A percentile compares a stretch with the other conserved stretches of the same genome.
Conservation (phyloP, 1,140 invertebrate species). For the Orchesella cincta region DNA sequence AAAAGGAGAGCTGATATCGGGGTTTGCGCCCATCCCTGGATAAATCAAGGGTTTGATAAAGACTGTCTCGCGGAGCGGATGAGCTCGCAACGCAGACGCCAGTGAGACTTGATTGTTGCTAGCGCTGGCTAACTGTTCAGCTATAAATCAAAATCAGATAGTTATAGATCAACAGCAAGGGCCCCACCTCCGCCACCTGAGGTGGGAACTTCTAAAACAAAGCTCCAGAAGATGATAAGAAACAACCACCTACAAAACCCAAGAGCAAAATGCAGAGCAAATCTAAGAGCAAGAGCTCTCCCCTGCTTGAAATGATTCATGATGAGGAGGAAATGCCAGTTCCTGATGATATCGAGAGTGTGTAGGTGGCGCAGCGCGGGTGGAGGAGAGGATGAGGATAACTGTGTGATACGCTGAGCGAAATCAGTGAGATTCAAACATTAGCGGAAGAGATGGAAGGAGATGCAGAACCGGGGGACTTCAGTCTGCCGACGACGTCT, state of each 20-base stretch:
- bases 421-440: slow-evolving; percentile 50
- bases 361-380: neutral
- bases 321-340: slow-evolving; percentile 41
- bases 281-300: slow-evolving; percentile 51
- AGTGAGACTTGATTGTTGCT: slow-evolving; percentile 84
- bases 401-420: slow-evolving; percentile 49
- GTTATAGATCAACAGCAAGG: neutral
- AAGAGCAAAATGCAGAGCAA: slow-evolving; percentile 52
- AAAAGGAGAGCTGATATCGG: slow-evolving; percentile 86
- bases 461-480: neutral
- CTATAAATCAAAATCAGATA: slow-evolving; percentile 41
- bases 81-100: slow-evolving; percentile 86
- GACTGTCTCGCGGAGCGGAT: slow-evolving; percentile 81
- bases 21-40: slow-evolving; percentile 89
- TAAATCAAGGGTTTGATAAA: slow-evolving; percentile 82
- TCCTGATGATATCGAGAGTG: neutral
- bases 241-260: slow-evolving; percentile 42
- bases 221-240: neutral
- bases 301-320: slow-evolving; percentile 45
- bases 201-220: neutral
- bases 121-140: slow-evolving; percentile 65
- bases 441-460: slow-evolving; percentile 44
- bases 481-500: neutral
- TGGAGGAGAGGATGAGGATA: slow-evolving; percentile 20
- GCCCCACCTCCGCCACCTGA: neutral